Evolutionary conservation across 2,797 vertebrate genomes (phyloP).

Genomic region (Bucorvus abyssinicus): DNA sequence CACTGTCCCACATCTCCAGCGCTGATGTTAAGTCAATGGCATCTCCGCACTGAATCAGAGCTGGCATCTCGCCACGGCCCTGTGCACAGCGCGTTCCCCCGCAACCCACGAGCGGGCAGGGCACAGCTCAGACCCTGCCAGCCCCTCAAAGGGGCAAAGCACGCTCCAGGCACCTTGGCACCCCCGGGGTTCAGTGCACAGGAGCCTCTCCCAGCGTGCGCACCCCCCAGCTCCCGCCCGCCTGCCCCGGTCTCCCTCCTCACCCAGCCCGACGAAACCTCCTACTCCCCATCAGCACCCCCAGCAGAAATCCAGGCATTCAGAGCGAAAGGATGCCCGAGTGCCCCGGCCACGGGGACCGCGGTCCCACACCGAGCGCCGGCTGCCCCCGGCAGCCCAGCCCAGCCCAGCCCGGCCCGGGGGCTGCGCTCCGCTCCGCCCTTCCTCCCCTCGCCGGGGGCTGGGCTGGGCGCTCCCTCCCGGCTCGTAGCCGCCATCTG

Average conservation of each 20-base stretch:
- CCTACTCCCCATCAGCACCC: not conserved
- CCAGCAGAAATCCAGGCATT: rapidly evolving
- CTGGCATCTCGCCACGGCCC: not conserved
- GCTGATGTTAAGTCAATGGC: conserved; percentile 54
- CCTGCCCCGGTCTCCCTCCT: no score
- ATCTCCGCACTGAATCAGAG: conserved; percentile 44
- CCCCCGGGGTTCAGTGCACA: not conserved
- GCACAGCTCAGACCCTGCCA: not conserved
- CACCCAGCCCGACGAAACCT: not conserved
- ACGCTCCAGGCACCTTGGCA: not conserved
- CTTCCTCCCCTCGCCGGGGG: not conserved
- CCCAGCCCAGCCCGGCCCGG: not conserved
- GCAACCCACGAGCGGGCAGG: not conserved
- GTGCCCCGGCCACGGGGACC: not conserved
- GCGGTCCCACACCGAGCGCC: no score
- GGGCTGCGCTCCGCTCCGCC: not conserved
- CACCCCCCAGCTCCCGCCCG: no score
- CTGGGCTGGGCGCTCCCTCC: not conserved
- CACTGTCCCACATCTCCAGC: conserved; percentile 14
- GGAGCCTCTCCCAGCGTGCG: not conserved
- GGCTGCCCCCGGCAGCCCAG: no score
- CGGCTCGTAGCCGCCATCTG: not conserved
- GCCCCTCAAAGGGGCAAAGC: not conserved
- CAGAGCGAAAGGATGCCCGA: not conserved
- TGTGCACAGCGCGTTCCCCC: not conserved